Conservation (phyloP, 2,888 invertebrate species). For the Lasioglossum marginatum region DNA sequence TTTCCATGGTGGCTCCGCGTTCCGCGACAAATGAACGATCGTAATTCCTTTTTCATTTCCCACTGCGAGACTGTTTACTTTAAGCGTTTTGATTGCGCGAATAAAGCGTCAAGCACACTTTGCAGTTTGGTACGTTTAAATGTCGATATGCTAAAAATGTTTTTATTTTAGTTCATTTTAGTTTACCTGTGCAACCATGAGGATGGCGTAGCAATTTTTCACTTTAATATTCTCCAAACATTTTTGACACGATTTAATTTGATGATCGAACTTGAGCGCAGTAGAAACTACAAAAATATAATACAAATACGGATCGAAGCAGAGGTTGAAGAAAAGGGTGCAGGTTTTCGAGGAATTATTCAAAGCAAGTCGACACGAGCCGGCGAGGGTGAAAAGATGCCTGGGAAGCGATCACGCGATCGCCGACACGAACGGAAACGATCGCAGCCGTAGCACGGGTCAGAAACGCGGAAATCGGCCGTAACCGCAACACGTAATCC, state of each 20-base stretch:
- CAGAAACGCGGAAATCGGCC: constrained; percentile 48
- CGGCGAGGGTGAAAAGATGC: not conserved
- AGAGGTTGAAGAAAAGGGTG: not conserved
- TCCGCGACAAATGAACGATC: not conserved
- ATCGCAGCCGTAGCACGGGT: not conserved
- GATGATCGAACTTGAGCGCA: no score
- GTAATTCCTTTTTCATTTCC: not conserved
- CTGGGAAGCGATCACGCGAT: constrained; percentile 21
- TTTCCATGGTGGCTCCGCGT: not conserved
- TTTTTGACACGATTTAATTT: no score
- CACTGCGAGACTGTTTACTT: not conserved
- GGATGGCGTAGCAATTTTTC: no score
- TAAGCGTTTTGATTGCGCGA: not conserved
- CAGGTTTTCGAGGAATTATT: not conserved
- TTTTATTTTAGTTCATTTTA: not conserved
- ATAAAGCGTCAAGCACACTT: not conserved
- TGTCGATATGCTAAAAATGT: no score
- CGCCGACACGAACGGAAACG: constrained; percentile 10
- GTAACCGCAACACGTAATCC: constrained; percentile 21
- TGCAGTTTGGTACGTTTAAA: not conserved
- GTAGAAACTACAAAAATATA: no score
- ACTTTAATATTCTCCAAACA: not conserved
- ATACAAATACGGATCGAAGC: not conserved
- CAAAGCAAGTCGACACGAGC: not conserved
- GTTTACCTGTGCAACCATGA: not conserved